phyloP scores from a whole-genome alignment of 2,113 vertebrate species.

The Microcebus tavaratra region DNA sequence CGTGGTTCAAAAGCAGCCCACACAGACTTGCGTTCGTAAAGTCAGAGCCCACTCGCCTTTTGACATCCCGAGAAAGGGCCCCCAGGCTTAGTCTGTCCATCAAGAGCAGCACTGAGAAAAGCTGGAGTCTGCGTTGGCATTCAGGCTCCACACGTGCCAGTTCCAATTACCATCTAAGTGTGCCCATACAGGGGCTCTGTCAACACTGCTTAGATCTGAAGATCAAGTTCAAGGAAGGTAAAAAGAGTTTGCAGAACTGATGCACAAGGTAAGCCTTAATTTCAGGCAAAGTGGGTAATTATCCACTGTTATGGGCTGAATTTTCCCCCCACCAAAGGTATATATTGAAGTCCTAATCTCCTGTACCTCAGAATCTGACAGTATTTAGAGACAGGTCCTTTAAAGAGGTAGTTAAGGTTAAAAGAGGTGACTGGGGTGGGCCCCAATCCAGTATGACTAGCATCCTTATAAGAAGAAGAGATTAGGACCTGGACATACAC shows the following conservation, averaged over 20 bases:
- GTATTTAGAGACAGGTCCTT: neutral
- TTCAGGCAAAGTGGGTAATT: neutral
- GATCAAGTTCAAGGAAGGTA: neutral
- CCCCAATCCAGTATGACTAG: neutral
- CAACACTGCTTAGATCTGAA: conserved; percentile 43
- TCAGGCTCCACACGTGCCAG: neutral
- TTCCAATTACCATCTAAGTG: conserved; percentile 31
- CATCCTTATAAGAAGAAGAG: neutral
- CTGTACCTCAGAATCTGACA: neutral
- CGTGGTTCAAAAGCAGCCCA: neutral
- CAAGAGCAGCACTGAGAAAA: neutral
- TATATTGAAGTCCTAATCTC: neutral
- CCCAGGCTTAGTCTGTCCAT: neutral
- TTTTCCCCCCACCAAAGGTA: neutral
- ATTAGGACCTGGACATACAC: neutral
- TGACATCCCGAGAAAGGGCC: neutral
- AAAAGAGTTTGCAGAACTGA: neutral
- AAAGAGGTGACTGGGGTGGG: neutral
- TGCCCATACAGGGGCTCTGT: conserved; percentile 11
- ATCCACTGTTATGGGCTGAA: neutral
- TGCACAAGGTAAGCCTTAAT: neutral
- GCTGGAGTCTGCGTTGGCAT: neutral
- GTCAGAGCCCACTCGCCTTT: neutral
- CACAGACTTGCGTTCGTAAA: neutral
- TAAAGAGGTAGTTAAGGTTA: neutral